Conservation (phyloP, 2,113 vertebrate genomes). For the Corvus hawaiiensis region DNA sequence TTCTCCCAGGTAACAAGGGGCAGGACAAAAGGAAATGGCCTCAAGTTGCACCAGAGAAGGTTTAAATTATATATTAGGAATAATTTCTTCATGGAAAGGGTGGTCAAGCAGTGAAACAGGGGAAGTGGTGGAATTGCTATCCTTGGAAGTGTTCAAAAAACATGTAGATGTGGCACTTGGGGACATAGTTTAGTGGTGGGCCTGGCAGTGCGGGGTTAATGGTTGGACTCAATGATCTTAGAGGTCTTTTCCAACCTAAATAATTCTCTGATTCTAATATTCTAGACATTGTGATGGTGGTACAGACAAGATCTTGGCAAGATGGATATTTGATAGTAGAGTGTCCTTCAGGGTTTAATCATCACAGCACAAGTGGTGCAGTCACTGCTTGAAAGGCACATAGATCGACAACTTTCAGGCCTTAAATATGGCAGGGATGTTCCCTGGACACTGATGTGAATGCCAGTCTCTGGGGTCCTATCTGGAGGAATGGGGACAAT, state of each 20-base stretch:
- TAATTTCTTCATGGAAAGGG: neutral
- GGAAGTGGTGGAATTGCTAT: neutral
- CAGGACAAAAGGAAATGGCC: neutral
- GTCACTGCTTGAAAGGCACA: neutral
- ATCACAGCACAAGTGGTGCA: neutral
- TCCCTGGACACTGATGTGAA: neutral
- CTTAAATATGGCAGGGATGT: neutral
- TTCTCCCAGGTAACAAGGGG: neutral
- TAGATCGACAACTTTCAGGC: accelerated
- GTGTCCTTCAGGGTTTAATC: neutral
- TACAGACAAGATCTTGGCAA: neutral
- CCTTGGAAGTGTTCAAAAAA: neutral
- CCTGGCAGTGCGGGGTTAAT: neutral
- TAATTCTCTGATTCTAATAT: neutral
- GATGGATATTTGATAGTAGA: neutral
- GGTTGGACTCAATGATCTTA: neutral
- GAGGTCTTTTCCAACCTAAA: neutral
- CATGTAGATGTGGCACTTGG: neutral
- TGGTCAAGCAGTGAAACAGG: neutral
- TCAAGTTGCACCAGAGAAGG: neutral
- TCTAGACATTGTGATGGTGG: neutral
- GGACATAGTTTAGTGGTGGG: neutral
- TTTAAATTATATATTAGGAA: neutral
- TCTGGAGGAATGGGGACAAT: neutral
- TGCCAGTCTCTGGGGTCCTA: neutral